Evolutionary conservation across 2,888 invertebrate genomes (phyloP).

Genomic region (Latheticus oryzae): DNA sequence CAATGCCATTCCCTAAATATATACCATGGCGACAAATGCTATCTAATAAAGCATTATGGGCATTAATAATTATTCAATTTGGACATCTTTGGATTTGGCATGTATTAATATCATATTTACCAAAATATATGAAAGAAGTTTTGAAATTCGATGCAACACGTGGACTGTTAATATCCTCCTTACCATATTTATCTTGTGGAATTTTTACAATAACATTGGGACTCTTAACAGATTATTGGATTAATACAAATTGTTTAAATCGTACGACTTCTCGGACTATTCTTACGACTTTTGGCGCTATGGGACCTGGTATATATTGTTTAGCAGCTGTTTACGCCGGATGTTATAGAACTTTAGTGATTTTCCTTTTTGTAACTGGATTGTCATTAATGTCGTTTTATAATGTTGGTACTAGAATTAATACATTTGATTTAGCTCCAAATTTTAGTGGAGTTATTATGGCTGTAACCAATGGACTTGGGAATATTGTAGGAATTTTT

Average conservation of each 20-base stretch:
- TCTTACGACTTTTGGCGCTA: slow-evolving; percentile 59
- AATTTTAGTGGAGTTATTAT: slow-evolving; percentile 72
- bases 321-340: neutral
- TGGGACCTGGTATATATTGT: slow-evolving; percentile 71
- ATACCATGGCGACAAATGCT: neutral
- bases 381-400: slow-evolving; percentile 7
- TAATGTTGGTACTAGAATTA: slow-evolving; percentile 7
- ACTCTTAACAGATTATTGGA: neutral
- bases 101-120: slow-evolving; percentile 71
- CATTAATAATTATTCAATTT: slow-evolving; percentile 76
- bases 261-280: slow-evolving; percentile 64
- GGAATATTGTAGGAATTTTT: neutral
- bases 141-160: neutral
- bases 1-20: neutral
- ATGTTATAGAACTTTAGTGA: neutral
- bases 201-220: neutral
- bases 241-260: slow-evolving; percentile 51
- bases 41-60: slow-evolving; percentile 71
- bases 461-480: slow-evolving; percentile 60
- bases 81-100: slow-evolving; percentile 77
- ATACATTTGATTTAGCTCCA: slow-evolving; percentile 64
- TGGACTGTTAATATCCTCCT: neutral
- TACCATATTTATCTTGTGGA: neutral
- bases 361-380: neutral
- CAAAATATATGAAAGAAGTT: neutral